Evolutionary conservation across 1,140 invertebrate species (phyloP), one percentile per base, ranked within the genome.

Genomic region (Aphaenogaster floridana): DNA sequence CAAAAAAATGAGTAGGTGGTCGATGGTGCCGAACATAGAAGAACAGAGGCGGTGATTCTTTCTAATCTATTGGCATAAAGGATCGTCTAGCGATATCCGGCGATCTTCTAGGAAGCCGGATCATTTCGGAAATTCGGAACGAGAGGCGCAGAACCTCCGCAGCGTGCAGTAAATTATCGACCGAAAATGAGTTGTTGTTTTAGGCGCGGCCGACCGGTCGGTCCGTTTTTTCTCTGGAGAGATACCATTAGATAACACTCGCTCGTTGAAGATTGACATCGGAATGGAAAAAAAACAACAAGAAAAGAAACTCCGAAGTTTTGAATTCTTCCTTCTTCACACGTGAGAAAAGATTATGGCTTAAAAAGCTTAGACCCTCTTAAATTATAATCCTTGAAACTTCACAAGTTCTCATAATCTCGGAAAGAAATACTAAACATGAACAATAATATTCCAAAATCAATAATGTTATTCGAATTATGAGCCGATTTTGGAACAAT

Each of bases 61-160:
- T 78, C 81, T 88, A 88, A 91, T 86, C 86, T 87, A 80, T 86
- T 89, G 85, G 69, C 88, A 91, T 64, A 89, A 89, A 87, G 87
- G 69, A 86, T 76, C 39, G 15, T 21, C 63, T n/a, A 28, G 28
- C 57, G 66, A 88, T 54, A 66, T 72, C 52, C 79, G 63, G 59
- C 77, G 86, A 66, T 64, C 64, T 88, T 89, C 87, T 76, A 36
- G 69, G 87, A 90, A 90, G 9, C 11, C 50, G 15, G 52, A 72
- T 74, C 64, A 72, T 45, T 81, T 45, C 45, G 59, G 39, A 89
- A 79, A 74, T 36, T 64, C 59, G 0, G 45, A 28, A 71, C 57
- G 34, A 34, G 64, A 48, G 69, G 0, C 8, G 8, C 39, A 3
- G 57, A 63, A 79, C 77, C 72, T 79, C 83, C 72, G 28, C 39